Evolutionary conservation across 2,888 invertebrate genomes (phyloP).

Genomic region (Standfussiana lucernea): DNA sequence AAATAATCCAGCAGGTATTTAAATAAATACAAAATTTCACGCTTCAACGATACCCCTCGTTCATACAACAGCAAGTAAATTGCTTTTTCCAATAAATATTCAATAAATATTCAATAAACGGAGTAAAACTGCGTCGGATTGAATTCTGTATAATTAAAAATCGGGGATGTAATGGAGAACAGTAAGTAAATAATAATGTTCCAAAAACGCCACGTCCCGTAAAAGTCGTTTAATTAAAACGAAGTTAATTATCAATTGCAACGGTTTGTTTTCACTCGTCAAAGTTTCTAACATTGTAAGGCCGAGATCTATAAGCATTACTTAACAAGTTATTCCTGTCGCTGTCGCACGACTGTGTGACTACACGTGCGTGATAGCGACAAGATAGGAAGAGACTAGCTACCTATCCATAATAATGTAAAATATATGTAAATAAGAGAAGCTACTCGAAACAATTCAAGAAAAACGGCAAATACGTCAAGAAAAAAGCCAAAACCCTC

Average conservation of each 20-base stretch:
- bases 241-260: neutral
- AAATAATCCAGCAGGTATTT: constrained; percentile 3
- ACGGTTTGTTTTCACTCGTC: neutral
- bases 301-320: neutral
- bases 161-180: too few relatives aligned
- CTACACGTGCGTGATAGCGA: neutral
- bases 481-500: too few relatives aligned
- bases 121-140: constrained; percentile 6
- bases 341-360: neutral
- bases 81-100: constrained; percentile 44
- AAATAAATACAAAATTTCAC: constrained; percentile 41
- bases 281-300: neutral
- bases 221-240: neutral
- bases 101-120: constrained; percentile 54
- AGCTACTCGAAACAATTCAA: too few relatives aligned
- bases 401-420: too few relatives aligned
- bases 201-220: neutral
- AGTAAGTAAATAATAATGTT: neutral
- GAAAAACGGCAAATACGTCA: too few relatives aligned
- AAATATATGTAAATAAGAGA: too few relatives aligned
- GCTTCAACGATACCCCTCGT: constrained; percentile 2
- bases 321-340: too few relatives aligned
- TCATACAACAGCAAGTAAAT: constrained; percentile 49
- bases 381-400: too few relatives aligned
- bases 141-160: constrained; percentile 28